Evolutionary conservation across 2,113 vertebrate genomes (phyloP).

Genomic region (Daphoenositta chrysoptera): DNA sequence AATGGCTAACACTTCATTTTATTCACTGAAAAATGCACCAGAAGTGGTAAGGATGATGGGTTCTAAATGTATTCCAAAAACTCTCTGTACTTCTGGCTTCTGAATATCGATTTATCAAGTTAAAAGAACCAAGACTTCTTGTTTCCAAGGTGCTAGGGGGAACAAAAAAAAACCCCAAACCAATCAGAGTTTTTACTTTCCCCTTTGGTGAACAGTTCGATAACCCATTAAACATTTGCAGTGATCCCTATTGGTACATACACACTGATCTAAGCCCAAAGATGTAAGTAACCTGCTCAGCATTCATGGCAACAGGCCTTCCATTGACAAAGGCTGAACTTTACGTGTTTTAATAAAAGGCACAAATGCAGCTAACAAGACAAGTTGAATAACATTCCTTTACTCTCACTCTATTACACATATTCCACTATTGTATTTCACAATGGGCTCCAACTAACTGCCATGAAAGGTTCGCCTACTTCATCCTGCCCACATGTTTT

Average conservation of each 20-base stretch:
- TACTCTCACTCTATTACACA: background rate
- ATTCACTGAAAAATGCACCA: background rate
- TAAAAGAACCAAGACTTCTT: background rate
- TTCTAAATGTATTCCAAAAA: background rate
- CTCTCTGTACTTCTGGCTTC: background rate
- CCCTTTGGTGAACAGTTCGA: background rate
- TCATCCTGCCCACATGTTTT: background rate
- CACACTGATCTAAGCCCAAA: background rate
- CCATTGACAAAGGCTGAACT: background rate
- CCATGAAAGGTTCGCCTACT: background rate
- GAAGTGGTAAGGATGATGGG: background rate
- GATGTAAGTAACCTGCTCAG: background rate
- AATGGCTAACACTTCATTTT: background rate
- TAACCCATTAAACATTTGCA: background rate
- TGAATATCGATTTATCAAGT: background rate
- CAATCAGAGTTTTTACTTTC: background rate
- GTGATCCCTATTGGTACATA: background rate
- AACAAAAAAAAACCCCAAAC: background rate
- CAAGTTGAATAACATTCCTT: background rate
- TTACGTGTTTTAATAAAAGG: background rate
- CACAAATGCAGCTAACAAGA: background rate
- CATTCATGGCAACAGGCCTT: background rate
- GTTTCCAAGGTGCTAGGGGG: background rate
- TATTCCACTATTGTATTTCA: background rate
- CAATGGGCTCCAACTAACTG: background rate